phyloP scores from a whole-genome alignment of 2,113 vertebrate species.

The Pimephales promelas region DNA sequence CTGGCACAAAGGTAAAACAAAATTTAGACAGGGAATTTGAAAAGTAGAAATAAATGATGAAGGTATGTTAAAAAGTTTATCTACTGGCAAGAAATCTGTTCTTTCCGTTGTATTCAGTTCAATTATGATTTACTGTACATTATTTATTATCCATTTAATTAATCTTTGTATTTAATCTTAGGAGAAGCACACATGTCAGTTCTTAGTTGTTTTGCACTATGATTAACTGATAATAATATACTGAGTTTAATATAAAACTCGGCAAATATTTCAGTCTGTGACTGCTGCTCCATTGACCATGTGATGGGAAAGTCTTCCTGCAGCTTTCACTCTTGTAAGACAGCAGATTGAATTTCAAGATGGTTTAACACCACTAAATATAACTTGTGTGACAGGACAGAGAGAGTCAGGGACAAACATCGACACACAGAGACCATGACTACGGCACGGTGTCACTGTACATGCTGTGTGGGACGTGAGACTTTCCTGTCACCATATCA shows the following conservation, averaged over 20 bases:
- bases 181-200: not conserved
- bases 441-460: not conserved
- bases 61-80: not conserved
- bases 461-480: not conserved
- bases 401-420: slow-evolving; percentile 27
- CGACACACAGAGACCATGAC: slow-evolving; percentile 15
- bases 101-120: not conserved
- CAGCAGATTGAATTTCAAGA: slow-evolving; percentile 54
- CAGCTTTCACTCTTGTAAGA: slow-evolving; percentile 37
- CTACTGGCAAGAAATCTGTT: not conserved
- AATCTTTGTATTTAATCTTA: not conserved
- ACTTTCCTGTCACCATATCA: not conserved
- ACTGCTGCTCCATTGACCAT: slow-evolving; percentile 14
- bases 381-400: slow-evolving; percentile 38
- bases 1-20: too few relatives aligned
- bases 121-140: not conserved
- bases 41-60: too few relatives aligned
- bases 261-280: not conserved
- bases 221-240: not conserved
- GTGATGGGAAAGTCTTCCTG: slow-evolving; percentile 15
- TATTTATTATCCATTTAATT: not conserved
- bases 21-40: too few relatives aligned
- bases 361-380: slow-evolving; percentile 58
- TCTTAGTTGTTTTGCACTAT: not conserved
- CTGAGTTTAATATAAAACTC: not conserved